Evolutionary conservation across 2,888 invertebrate species (phyloP).

Genomic region (Scaptomyza tumidula): DNA sequence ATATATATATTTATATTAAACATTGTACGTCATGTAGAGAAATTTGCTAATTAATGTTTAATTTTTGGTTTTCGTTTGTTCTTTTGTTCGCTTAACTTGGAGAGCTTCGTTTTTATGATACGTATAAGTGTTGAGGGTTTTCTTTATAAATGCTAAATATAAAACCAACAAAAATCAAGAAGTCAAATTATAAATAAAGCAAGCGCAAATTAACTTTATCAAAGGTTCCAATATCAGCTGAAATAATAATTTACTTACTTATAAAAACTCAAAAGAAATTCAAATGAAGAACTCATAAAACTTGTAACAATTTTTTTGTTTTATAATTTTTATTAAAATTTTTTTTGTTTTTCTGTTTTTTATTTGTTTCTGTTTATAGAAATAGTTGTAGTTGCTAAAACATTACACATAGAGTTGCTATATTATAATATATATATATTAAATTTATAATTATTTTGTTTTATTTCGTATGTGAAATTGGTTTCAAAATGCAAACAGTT

Average conservation of each 20-base stretch:
- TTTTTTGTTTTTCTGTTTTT: slow-evolving; percentile 40
- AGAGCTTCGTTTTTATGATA: slow-evolving; percentile 82
- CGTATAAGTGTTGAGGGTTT: slow-evolving; percentile 74
- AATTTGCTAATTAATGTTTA: slow-evolving; percentile 79
- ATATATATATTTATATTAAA: slow-evolving; percentile 55
- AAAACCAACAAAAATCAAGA: slow-evolving; percentile 9
- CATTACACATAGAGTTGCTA: slow-evolving; percentile 77
- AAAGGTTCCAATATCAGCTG: slow-evolving; percentile 22
- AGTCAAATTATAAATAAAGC: slow-evolving; percentile 18
- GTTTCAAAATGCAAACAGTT: slow-evolving; percentile 78
- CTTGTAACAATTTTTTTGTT: slow-evolving; percentile 27
- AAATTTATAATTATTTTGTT: slow-evolving; percentile 53
- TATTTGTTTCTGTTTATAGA: slow-evolving; percentile 60
- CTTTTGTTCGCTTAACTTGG: slow-evolving; percentile 70
- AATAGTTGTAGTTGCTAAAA: slow-evolving; percentile 77
- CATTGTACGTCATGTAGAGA: slow-evolving; percentile 78
- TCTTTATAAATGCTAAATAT: slow-evolving; percentile 37
- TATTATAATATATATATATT: slow-evolving; percentile 44
- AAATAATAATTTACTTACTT: slow-evolving; percentile 33
- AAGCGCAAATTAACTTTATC: slow-evolving; percentile 14
- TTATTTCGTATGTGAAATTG: slow-evolving; percentile 76
- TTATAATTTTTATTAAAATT: slow-evolving; percentile 49
- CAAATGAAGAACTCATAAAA: slow-evolving; percentile 39
- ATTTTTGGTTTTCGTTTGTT: slow-evolving; percentile 56
- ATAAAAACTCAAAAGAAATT: slow-evolving; percentile 26